Conservation (phyloP, 2,888 invertebrate genomes). For the Phyto melanocephala region DNA sequence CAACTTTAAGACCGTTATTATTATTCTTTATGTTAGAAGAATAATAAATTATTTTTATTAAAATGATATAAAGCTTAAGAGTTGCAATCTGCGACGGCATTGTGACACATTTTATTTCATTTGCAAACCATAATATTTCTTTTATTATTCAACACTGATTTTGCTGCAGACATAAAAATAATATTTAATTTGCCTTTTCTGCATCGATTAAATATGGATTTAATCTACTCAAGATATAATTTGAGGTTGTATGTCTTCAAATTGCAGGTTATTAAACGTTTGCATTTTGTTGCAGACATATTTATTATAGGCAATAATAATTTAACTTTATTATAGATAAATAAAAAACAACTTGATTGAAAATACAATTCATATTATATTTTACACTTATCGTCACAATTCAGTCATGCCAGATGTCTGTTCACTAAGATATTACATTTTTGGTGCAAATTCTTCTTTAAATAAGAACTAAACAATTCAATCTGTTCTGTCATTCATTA, state of each 20-base stretch:
- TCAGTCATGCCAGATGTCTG: no score
- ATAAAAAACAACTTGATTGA: neutral
- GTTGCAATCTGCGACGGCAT: neutral
- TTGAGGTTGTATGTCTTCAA: slow-evolving; percentile 24
- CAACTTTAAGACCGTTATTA: slow-evolving; percentile 40
- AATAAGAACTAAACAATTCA: no score
- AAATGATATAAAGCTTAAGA: slow-evolving; percentile 24
- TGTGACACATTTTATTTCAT: neutral
- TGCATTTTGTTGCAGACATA: slow-evolving; percentile 20
- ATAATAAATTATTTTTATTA: slow-evolving; percentile 47
- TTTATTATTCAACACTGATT: no score
- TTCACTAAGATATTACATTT: no score
- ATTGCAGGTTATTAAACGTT: slow-evolving; percentile 34
- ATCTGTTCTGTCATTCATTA: no score
- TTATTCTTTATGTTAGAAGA: slow-evolving; percentile 37
- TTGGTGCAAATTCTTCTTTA: no score
- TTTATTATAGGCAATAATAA: slow-evolving; percentile 21
- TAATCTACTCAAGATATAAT: neutral
- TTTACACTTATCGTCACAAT: no score
- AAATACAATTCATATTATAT: no score
- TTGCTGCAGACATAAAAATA: no score
- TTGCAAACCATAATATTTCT: neutral
- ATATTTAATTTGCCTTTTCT: neutral
- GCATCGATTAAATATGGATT: slow-evolving; percentile 12
- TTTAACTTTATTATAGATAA: slow-evolving; percentile 19